These are phyloP conservation scores for Caenorhabditis briggsae DNA, from an alignment of 1,140 invertebrate species.

Conservation along the genomic window DNA sequence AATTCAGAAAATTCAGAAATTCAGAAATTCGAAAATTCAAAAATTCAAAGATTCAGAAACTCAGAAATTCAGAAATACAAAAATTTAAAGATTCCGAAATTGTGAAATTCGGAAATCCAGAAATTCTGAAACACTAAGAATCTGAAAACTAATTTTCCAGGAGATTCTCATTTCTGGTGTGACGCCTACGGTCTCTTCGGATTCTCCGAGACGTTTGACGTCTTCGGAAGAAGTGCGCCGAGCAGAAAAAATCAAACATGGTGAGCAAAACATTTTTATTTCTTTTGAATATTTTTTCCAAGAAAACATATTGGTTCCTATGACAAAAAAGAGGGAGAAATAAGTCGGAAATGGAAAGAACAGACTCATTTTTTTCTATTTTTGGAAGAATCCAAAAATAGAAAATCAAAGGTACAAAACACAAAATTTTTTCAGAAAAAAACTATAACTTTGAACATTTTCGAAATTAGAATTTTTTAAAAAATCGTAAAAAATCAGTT, in stretches of 20 bases:
- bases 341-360: background rate
- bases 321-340: background rate
- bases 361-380: background rate
- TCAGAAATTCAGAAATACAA: too few relatives aligned
- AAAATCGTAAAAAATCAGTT: too few relatives aligned
- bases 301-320: background rate
- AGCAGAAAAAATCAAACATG: slow-evolving; percentile 61
- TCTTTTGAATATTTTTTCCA: slow-evolving; percentile 5
- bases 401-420: too few relatives aligned
- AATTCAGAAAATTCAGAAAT: too few relatives aligned
- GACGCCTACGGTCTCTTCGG: slow-evolving; percentile 66
- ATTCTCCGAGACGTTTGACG: slow-evolving; percentile 64
- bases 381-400: background rate
- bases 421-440: too few relatives aligned
- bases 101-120: too few relatives aligned
- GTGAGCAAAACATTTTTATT: too few relatives aligned
- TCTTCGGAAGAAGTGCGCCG: slow-evolving; percentile 65
- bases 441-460: too few relatives aligned
- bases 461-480: too few relatives aligned
- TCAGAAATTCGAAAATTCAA: too few relatives aligned
- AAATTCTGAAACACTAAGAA: background rate
- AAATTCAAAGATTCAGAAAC: too few relatives aligned
- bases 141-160: background rate
- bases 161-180: slow-evolving; percentile 66
- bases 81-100: too few relatives aligned